A percentile compares a stretch with the other conserved stretches of the same genome.
phyloP scores from a whole-genome alignment of 2,888 invertebrate species.

The Noctua comes region DNA sequence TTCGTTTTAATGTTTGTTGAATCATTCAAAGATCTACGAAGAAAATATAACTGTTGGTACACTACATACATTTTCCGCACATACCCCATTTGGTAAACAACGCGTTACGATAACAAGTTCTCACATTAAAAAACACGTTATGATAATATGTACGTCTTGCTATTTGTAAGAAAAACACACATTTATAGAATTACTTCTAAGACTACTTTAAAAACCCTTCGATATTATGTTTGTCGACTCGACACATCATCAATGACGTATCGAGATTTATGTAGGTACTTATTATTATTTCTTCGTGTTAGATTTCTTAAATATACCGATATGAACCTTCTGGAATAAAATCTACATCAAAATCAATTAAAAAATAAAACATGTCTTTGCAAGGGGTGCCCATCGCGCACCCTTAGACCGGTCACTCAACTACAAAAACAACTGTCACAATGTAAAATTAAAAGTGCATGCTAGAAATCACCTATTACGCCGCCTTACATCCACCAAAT shows the following conservation, averaged over 20 bases:
- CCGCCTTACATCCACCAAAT: too few relatives aligned
- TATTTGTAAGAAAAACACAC: not conserved
- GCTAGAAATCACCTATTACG: too few relatives aligned
- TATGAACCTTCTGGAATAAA: not conserved
- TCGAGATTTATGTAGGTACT: not conserved
- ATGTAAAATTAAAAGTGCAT: too few relatives aligned
- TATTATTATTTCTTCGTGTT: not conserved
- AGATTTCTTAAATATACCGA: not conserved
- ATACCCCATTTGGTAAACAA: slow-evolving; percentile 10
- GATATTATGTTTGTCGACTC: not conserved
- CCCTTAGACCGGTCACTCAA: too few relatives aligned
- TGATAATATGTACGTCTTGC: not conserved
- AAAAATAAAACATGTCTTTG: too few relatives aligned
- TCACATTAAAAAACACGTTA: not conserved
- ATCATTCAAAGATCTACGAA: not conserved
- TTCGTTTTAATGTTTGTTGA: not conserved
- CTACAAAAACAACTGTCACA: too few relatives aligned
- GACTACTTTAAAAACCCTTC: not conserved
- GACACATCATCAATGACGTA: not conserved
- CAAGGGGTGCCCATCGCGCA: too few relatives aligned
- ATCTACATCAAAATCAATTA: too few relatives aligned
- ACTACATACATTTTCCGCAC: slow-evolving; percentile 18
- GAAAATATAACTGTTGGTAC: not conserved
- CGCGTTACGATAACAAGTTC: not conserved
- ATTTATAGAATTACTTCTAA: not conserved